A percentile compares a stretch with the other conserved stretches of the same genome.
Evolutionary conservation across 2,113 vertebrate species (phyloP).

Genomic region (Amphiprion ocellaris): DNA sequence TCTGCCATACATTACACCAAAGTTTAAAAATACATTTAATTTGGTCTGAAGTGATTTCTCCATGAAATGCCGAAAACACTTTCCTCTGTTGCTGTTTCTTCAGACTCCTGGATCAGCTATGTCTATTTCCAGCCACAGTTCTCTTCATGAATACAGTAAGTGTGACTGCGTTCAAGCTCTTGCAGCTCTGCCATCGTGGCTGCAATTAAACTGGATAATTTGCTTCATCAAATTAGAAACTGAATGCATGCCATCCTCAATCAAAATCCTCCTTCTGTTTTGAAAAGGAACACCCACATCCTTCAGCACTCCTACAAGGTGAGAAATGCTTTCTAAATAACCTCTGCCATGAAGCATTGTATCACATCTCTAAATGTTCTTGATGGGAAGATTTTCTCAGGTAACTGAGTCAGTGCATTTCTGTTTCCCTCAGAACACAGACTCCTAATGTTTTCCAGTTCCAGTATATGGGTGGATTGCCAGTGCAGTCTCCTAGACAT

Average conservation of each 20-base stretch:
- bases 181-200: background rate
- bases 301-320: constrained; percentile 76
- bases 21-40: too few species aligned
- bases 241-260: background rate
- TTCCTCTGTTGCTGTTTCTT: background rate
- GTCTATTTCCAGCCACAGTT: constrained; percentile 74
- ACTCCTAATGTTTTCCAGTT: constrained; percentile 76
- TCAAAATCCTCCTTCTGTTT: constrained; percentile 20
- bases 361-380: background rate
- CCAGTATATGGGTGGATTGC: constrained; percentile 68
- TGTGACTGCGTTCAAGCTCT: constrained; percentile 4
- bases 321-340: constrained; percentile 9
- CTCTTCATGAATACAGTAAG: constrained; percentile 80
- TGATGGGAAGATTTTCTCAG: background rate
- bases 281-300: constrained; percentile 78
- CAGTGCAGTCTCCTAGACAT: constrained; percentile 72
- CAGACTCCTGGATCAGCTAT: constrained; percentile 81
- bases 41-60: background rate
- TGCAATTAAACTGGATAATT: background rate
- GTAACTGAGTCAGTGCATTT: constrained; percentile 13
- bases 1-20: too few species aligned
- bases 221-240: background rate
- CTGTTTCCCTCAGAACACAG: constrained; percentile 66
- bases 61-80: background rate
- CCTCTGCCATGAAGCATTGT: background rate